Conservation (phyloP, 2,797 vertebrate genomes). For the Potorous gilbertii region DNA sequence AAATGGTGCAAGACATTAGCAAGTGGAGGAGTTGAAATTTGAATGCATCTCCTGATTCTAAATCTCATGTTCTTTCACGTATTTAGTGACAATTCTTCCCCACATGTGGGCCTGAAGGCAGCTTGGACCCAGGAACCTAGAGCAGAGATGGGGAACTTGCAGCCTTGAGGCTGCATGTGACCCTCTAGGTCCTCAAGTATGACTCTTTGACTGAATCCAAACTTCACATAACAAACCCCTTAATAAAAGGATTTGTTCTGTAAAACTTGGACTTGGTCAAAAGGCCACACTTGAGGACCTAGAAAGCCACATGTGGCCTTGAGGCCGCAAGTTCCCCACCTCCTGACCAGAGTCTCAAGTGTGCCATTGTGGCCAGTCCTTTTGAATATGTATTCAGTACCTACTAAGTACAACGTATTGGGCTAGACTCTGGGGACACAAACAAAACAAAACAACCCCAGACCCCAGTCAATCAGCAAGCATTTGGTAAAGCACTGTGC, state of each 20-base stretch:
- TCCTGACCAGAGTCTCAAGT: neutral
- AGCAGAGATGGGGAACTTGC: no score
- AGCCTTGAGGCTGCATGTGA: no score
- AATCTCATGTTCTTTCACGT: neutral
- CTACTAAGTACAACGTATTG: neutral
- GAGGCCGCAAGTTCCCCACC: no score
- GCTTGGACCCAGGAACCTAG: neutral
- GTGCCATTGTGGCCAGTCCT: neutral
- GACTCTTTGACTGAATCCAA: no score
- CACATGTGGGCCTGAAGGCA: neutral
- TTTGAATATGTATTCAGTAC: neutral
- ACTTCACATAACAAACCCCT: no score
- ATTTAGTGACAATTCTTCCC: neutral
- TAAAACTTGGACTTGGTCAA: no score
- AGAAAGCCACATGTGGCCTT: no score
- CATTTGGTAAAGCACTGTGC: neutral
- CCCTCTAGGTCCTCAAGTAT: no score
- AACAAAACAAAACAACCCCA: neutral
- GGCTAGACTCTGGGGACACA: neutral
- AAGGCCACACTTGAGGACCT: no score
- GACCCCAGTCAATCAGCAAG: neutral
- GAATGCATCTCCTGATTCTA: neutral
- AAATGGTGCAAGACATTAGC: neutral
- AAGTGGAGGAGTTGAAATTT: neutral
- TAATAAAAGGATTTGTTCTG: no score